Percentiles rank a stretch among this genome's conserved stretches.
These are phyloP conservation scores for Nasonia vitripennis DNA, from an alignment of 1,140 invertebrate genomes.

Conservation along the genomic window DNA sequence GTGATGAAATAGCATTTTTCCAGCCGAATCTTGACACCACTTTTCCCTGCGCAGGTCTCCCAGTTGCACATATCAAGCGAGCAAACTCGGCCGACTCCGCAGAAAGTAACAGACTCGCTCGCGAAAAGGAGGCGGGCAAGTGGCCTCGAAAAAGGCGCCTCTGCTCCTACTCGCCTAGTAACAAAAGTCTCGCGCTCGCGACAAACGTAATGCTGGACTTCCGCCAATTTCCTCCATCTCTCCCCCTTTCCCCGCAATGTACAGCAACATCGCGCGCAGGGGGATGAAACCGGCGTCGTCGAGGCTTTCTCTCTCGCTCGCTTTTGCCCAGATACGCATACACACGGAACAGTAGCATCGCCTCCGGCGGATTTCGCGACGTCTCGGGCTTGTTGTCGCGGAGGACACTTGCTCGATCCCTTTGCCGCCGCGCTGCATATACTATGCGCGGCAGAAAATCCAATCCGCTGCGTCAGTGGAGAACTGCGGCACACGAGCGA, in stretches of 20 bases:
- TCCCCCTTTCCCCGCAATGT: not conserved
- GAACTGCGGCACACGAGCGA: not conserved
- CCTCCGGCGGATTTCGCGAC: constrained; percentile 3
- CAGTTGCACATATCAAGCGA: not conserved
- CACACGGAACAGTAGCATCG: not conserved
- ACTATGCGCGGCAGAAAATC: constrained; percentile 18
- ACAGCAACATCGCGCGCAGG: not conserved
- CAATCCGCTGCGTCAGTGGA: constrained; percentile 8
- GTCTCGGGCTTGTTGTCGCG: constrained; percentile 5
- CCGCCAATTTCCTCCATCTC: constrained; percentile 57
- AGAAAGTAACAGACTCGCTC: not conserved
- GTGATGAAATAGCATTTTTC: not conserved
- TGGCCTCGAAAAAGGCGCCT: constrained; percentile 31
- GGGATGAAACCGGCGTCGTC: constrained; percentile 20
- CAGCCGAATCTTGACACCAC: not conserved
- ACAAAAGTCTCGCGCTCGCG: constrained; percentile 49
- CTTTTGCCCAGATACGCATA: not conserved
- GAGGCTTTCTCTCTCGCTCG: not conserved
- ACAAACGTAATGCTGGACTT: constrained; percentile 57
- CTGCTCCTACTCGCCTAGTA: constrained; percentile 32
- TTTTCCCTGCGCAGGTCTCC: not conserved
- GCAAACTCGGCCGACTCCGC: too few species aligned
- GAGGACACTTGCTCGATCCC: not conserved
- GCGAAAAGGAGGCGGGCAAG: constrained; percentile 22
- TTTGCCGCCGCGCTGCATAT: not conserved